These are phyloP conservation scores for Mastacembelus armatus DNA, from an alignment of 2,797 vertebrate species.

Conservation along the genomic window DNA sequence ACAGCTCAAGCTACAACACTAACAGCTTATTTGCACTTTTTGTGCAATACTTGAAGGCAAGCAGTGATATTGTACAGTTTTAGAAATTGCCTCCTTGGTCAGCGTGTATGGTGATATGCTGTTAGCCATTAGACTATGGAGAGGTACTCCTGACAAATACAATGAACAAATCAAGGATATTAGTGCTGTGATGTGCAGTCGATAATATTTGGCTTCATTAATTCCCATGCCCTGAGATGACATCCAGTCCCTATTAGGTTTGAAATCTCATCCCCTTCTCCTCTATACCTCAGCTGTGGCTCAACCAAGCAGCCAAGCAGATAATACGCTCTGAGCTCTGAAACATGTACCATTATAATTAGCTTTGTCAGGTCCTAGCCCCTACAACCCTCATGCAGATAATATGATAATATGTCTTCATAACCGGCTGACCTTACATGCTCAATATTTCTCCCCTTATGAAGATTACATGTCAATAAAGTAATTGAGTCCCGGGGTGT, in stretches of 20 bases:
- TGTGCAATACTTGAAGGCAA: constrained; percentile 49
- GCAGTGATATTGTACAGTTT: constrained; percentile 35
- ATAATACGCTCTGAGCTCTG: constrained; percentile 98
- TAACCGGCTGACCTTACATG: constrained; percentile 99
- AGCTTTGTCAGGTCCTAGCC: constrained; percentile 99
- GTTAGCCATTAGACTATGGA: constrained; percentile 53
- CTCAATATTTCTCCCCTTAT: constrained; percentile 99
- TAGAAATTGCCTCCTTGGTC: constrained; percentile 33
- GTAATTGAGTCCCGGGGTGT: constrained; percentile 99
- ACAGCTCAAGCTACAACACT: constrained; percentile 66
- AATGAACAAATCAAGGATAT: constrained; percentile 80
- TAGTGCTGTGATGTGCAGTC: constrained; percentile 74
- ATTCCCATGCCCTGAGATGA: constrained; percentile 81
- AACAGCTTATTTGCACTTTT: constrained; percentile 66
- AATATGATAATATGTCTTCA: constrained; percentile 99
- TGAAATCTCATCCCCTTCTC: constrained; percentile 79
- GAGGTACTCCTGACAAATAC: constrained; percentile 71
- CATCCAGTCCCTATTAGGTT: constrained; percentile 80
- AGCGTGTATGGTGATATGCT: constrained; percentile 55
- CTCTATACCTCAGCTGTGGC: constrained; percentile 89
- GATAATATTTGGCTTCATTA: constrained; percentile 85
- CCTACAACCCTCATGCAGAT: constrained; percentile 99
- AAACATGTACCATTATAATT: constrained; percentile 99
- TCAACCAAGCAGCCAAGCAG: constrained; percentile 93
- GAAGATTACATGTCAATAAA: constrained; percentile 99